phyloP scores from a whole-genome alignment of 1,140 invertebrate species.

The Drosophila funebris region DNA sequence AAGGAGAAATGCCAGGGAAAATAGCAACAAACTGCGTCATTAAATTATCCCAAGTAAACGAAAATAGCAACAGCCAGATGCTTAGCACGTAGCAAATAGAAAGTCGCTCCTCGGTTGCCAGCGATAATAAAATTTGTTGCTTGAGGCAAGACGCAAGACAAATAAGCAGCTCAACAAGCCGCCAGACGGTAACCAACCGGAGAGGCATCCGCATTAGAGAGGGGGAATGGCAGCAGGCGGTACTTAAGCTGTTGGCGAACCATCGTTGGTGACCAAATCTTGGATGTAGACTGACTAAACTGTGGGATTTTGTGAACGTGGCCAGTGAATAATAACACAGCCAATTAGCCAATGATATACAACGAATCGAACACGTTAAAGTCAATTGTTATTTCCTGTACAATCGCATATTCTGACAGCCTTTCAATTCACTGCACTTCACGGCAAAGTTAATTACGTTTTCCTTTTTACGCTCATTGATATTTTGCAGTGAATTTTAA shows the following conservation, averaged over 20 bases:
- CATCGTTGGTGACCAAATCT: slow-evolving; percentile 7
- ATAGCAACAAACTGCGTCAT: slow-evolving; percentile 59
- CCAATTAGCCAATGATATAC: slow-evolving; percentile 40
- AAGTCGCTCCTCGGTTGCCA: background rate
- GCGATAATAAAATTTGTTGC: slow-evolving; percentile 63
- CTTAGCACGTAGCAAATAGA: slow-evolving; percentile 2
- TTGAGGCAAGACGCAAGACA: slow-evolving; percentile 48
- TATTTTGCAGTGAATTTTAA: slow-evolving; percentile 29
- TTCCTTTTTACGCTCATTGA: slow-evolving; percentile 7
- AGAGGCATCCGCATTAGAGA: background rate
- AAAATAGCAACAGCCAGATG: slow-evolving; percentile 3
- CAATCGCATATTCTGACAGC: background rate
- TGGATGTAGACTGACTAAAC: slow-evolving; percentile 17
- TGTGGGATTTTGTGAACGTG: background rate
- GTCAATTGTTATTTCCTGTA: slow-evolving; percentile 13
- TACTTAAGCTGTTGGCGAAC: slow-evolving; percentile 3
- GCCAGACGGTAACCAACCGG: background rate
- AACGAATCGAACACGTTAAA: slow-evolving; percentile 6
- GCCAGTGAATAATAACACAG: slow-evolving; percentile 15
- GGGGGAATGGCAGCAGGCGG: background rate
- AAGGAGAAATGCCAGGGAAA: slow-evolving; percentile 41
- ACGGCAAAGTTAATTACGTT: slow-evolving; percentile 32
- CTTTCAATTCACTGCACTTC: slow-evolving; percentile 2
- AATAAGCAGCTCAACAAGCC: slow-evolving; percentile 65
- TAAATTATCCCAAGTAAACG: slow-evolving; percentile 38